Conservation (phyloP, 92 coral and sea anemone species). For the Hydrozoanthus gracilis region DNA sequence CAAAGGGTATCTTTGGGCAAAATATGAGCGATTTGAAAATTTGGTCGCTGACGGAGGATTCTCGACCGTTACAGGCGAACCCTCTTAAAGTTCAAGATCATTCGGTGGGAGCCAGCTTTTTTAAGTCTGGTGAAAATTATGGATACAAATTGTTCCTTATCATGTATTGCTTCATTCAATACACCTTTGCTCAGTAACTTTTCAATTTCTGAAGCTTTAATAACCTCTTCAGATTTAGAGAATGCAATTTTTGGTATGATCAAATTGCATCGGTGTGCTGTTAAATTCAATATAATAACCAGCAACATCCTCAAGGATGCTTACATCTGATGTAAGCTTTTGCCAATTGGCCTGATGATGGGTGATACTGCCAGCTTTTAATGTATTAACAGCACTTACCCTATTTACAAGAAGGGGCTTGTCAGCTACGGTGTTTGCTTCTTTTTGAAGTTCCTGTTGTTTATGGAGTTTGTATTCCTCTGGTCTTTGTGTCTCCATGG, state of each 20-base stretch:
- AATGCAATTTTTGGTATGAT: background rate
- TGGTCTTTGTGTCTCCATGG: no score
- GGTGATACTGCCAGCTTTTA: background rate
- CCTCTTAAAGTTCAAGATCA: no score
- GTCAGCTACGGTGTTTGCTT: background rate
- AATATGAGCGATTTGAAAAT: no score
- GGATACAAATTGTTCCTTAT: background rate
- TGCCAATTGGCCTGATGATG: no score
- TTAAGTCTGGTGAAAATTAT: conserved; percentile 34
- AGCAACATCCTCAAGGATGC: background rate
- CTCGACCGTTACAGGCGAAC: no score
- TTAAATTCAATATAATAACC: background rate
- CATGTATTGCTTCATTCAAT: background rate
- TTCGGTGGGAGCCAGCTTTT: conserved; percentile 48
- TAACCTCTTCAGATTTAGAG: background rate
- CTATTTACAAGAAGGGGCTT: no score
- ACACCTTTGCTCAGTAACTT: no score
- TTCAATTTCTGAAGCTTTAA: background rate
- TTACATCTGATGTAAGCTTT: background rate
- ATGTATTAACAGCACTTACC: no score
- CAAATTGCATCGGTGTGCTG: background rate
- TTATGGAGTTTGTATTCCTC: background rate
- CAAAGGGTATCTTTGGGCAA: no score
- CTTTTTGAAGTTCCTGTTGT: background rate
- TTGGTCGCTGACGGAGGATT: no score